These are phyloP conservation scores for Standfussiana lucernea DNA, from an alignment of 2,888 invertebrate genomes.

Conservation along the genomic window DNA sequence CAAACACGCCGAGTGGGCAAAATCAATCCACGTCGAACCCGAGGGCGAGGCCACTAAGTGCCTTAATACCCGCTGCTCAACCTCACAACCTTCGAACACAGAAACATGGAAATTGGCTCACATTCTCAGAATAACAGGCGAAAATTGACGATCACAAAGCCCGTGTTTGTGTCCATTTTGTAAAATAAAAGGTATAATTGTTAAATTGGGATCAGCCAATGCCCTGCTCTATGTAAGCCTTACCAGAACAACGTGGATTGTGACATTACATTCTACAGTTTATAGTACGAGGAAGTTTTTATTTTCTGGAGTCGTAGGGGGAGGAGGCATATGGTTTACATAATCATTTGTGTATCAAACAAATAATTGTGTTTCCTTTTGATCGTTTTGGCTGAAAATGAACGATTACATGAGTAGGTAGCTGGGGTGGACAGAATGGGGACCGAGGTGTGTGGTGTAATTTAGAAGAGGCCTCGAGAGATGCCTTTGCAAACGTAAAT, in stretches of 20 bases:
- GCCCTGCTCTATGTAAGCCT: background rate
- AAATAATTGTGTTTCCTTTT: background rate
- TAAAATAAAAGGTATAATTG: background rate
- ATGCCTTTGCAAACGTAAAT: background rate
- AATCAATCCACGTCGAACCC: conserved; percentile 83
- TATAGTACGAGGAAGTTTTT: background rate
- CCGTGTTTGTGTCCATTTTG: conserved; percentile 34
- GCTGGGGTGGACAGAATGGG: background rate
- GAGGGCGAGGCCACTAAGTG: conserved; percentile 79
- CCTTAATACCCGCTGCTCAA: conserved; percentile 77
- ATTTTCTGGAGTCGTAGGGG: background rate
- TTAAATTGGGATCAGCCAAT: conserved; percentile 7
- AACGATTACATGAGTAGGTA: background rate
- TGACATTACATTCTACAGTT: background rate
- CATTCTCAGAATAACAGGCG: conserved; percentile 39
- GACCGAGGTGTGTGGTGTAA: background rate
- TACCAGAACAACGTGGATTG: background rate
- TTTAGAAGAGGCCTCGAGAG: background rate
- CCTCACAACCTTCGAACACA: conserved; percentile 75
- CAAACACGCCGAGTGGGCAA: conserved; percentile 69
- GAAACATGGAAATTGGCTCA: conserved; percentile 73
- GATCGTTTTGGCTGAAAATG: background rate
- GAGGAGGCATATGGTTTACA: background rate
- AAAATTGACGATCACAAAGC: conserved; percentile 22
- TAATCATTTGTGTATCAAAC: background rate